These are phyloP conservation scores for Fregata magnificens DNA, from an alignment of 2,113 vertebrate species.

Conservation along the genomic window DNA sequence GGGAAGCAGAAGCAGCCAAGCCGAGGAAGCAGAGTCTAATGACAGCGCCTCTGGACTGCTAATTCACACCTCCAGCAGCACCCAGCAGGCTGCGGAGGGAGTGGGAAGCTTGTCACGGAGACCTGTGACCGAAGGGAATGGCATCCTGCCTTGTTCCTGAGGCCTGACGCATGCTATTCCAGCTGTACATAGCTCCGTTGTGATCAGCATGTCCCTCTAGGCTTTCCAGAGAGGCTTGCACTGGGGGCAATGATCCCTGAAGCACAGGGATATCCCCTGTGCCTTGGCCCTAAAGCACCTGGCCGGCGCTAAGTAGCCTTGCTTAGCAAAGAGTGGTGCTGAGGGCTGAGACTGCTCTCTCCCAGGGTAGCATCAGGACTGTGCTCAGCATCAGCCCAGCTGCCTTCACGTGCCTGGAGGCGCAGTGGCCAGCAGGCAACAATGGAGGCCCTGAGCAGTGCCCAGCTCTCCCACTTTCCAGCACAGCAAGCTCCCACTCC, in stretches of 20 bases:
- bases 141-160: neutral
- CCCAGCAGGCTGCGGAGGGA: neutral
- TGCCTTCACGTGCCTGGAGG: neutral
- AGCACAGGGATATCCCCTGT: neutral
- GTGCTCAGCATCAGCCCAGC: neutral
- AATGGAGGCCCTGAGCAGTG: neutral
- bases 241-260: neutral
- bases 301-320: neutral
- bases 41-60: neutral
- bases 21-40: neutral
- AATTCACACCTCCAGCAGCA: neutral
- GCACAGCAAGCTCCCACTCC: neutral
- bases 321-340: neutral
- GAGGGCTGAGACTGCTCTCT: neutral
- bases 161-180: neutral
- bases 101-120: neutral
- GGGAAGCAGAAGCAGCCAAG: neutral
- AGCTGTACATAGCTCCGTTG: neutral
- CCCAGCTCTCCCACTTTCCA: neutral
- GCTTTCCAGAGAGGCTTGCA: neutral
- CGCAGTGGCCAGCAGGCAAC: neutral
- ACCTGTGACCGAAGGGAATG: neutral
- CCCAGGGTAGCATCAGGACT: neutral
- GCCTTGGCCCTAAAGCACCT: neutral
- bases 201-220: neutral